These are phyloP conservation scores for Ictidomys tridecemlineatus DNA, from an alignment of 2,113 vertebrate genomes.

Conservation along the genomic window DNA sequence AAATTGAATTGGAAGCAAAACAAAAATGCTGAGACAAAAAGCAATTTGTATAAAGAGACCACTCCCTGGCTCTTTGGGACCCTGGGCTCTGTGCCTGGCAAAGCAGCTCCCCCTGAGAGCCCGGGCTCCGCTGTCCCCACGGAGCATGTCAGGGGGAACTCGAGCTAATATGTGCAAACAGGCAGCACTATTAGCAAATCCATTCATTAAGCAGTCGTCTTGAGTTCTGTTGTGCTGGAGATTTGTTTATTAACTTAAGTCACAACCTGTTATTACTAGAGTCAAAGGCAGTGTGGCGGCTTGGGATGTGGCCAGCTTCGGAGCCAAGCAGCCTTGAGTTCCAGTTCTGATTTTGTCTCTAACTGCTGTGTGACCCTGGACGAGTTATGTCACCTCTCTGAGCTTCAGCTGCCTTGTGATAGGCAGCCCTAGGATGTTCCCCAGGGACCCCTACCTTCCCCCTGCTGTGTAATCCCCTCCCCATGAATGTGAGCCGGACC, in stretches of 20 bases:
- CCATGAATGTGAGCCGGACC: not conserved
- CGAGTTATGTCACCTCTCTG: conserved; percentile 43
- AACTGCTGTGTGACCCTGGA: not conserved
- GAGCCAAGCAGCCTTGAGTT: not conserved
- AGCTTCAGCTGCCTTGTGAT: not conserved
- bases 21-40: conserved; percentile 5
- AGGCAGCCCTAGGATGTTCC: not conserved
- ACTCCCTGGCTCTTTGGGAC: conserved; percentile 25
- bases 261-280: conserved; percentile 24
- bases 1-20: not conserved
- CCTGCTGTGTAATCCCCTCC: not conserved
- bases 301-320: not conserved
- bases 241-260: conserved; percentile 73
- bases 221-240: conserved; percentile 49
- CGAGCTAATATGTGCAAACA: conserved; percentile 71
- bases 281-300: not conserved
- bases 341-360: not conserved
- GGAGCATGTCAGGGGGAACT: conserved; percentile 21
- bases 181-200: conserved; percentile 62
- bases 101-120: not conserved
- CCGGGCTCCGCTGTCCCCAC: not conserved
- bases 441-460: not conserved
- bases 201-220: conserved; percentile 65
- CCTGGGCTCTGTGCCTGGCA: conserved; percentile 52
- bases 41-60: not conserved